Evolutionary conservation across 1,140 invertebrate genomes (phyloP), one percentile per base, ranked within the genome.

Genomic region (Neoseiulus cucumeris): DNA sequence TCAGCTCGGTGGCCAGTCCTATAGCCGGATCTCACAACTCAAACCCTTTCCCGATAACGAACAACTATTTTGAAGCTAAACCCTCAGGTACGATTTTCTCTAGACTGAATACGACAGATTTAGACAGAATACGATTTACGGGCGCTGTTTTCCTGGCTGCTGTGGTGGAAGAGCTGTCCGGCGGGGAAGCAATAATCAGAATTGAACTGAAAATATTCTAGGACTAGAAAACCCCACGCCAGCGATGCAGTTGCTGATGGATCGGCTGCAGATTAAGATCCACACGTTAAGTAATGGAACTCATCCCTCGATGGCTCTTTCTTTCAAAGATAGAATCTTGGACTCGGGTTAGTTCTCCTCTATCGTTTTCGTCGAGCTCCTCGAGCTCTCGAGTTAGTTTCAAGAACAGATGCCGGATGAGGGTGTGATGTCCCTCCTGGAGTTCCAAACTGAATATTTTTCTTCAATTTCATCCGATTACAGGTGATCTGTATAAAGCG

Each of bases 21-120:
- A 59, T 25, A 33, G 51, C 51, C 22, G 51, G 51, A 17, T 59
- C 25, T 59, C 51, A 59, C 51, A 59, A 59, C 22, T 59, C 51
- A 14, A 59, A 59, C 33, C 51, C 51, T 14, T 59, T 59, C 51
- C 51, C 51, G 14, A 59, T 59, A 33, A 29, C 22, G 33, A 39
- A 39, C 51, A 59, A 59, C 51, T 59, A 17, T 33, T 59, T 59
- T 33, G 51, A 59, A 17, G 25, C 25, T 33, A 59, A 59, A 25
- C n/a, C 51, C 25, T 59, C 51, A 25, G 51, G 51, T 59, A 59
- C 25, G 51, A 29, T 20, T 39, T 9, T n/a, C n/a, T n/a, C n/a
- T n/a, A n/a, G n/a, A n/a, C n/a, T n/a, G n/a, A n/a, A 44, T 44
- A 12, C 12, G 42, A 44, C 42, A 44, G 42, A 44, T 44, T 44